Percentiles rank a stretch among this genome's conserved stretches.
These are phyloP conservation scores for Gonioctena quinquepunctata DNA, from an alignment of 1,140 invertebrate species.

Conservation along the genomic window DNA sequence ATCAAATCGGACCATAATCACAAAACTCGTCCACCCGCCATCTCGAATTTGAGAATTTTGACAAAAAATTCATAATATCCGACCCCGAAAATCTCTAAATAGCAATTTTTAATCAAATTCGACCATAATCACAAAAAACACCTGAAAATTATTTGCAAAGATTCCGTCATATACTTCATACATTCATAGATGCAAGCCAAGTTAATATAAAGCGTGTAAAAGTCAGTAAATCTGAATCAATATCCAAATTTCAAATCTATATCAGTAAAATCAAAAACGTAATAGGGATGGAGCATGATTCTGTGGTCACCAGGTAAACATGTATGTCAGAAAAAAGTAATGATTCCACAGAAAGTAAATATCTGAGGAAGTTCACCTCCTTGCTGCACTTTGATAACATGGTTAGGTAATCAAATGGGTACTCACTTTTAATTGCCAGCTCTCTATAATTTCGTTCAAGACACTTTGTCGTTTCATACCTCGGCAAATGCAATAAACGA, in stretches of 20 bases:
- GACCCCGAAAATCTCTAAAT: no score
- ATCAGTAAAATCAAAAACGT: not conserved
- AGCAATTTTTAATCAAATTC: no score
- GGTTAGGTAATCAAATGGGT: not conserved
- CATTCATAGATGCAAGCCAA: no score
- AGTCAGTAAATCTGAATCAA: no score
- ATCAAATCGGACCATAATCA: no score
- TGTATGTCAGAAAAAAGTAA: not conserved
- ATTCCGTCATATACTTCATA: no score
- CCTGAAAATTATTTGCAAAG: no score
- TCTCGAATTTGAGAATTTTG: no score
- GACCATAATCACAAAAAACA: no score
- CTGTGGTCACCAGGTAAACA: not conserved
- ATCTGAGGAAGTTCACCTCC: not conserved
- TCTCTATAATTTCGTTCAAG: not conserved
- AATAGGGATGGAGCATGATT: not conserved
- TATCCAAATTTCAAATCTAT: not conserved
- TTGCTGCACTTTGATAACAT: not conserved
- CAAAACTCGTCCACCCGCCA: no score
- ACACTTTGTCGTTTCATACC: not conserved
- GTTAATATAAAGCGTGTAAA: no score
- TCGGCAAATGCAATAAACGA: not conserved
- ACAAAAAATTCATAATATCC: no score
- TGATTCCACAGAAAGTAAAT: not conserved
- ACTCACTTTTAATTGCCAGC: slow-evolving; percentile 4